Evolutionary conservation across 1,140 invertebrate genomes (phyloP), one percentile per base, ranked within the genome.

Genomic region (Orchestia grillus): DNA sequence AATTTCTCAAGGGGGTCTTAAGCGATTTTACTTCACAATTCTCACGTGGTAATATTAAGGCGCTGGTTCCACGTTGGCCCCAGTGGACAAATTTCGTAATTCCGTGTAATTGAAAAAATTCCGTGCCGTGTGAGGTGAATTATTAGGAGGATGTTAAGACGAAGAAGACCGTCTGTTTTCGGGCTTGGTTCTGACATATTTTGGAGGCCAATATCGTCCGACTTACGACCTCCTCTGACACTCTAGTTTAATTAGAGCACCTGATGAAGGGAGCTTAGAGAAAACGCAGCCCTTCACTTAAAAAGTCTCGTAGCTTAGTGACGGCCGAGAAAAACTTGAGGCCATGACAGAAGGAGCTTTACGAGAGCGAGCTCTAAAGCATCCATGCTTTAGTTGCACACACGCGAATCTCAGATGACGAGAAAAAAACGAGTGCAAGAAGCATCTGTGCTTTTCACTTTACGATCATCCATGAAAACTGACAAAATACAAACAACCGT

Each of bases 211-310:
- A 94, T 94, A 94, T 40, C 92, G 92, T 47, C 43, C 43, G 44
- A 94, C 43, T 94, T 94, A 94, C 92, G 92, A 44, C 43, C 43
- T 42, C 43, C 41, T 42, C 92, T 44, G 92, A 45, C 92, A 94
- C 92, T 94, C 92, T 94, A 94, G 92, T 94, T 94, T 94, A 94
- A 94, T 94, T 94, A 94, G 92, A 94, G 44, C 92, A 94, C 92
- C 92, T 94, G 92, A 94, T 45, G 44, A 94, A 94, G 40, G 92
- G 92, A 40, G 43, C 92, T 94, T 47, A 94, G 43, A 44, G 92
- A 47, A 44, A 44, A 44, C 43, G 41, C 0, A 6, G 36, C 8
- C 43, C 92, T 94, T 45, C 92, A 44, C 92, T 90, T 8, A 44
- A 90, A 43, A 90, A 90, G 11, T 90, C 88, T 44, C 88, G 88